Base-by-base conservation (phyloP, 1,140 invertebrate species). In the Callitettix versicolor region DNA sequence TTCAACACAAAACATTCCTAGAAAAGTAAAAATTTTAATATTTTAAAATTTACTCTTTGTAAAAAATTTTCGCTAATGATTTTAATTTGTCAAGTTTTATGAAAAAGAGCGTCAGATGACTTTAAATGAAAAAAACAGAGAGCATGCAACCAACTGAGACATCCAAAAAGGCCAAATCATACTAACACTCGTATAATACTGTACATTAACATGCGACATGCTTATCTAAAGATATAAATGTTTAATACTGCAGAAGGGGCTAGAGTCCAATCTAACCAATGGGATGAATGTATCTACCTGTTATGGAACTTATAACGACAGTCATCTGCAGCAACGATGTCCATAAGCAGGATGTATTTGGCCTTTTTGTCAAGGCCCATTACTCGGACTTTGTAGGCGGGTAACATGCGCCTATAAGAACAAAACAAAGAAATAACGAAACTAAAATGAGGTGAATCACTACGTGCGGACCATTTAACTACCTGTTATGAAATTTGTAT, bases 401-500 rank as follows among this genome's bases (percentile, higher is more conserved):
- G 87, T 79, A 91, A 90, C 86, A 90, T 90, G 79, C 86, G 85
- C 79, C 85, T 88, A 81, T 69, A 77, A 77, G 69, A 71, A 79
- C 65, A 57, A 59, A 68, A 67, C 59, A 62, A 60, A 64, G 33
- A 59, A 53, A 62, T 58, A 53, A 59, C 41, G 17, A 58, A 55
- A 47, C 49, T 54, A 57, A 54, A 52, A 50, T 56, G 51, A 38
- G 54, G 47, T 56, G 54, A 50, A 46, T 34, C 38, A 43, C 38
- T 55, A 54, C 44, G 47, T 57, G 9, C 33, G 51, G 53, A 26
- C 54, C 67, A 33, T 34, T 30, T 55, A 44, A 46, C 73, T 81
- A 93, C 88, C 89, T 92, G 84, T 96, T 96, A 76, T 97, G 93
- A 76, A 96, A 97, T 76, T 97, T 97, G 80, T 96, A 96, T 81